phyloP scores from a whole-genome alignment of 30 jellyfish, hydroid and myxozoan species.

The Pelagia noctiluca region DNA sequence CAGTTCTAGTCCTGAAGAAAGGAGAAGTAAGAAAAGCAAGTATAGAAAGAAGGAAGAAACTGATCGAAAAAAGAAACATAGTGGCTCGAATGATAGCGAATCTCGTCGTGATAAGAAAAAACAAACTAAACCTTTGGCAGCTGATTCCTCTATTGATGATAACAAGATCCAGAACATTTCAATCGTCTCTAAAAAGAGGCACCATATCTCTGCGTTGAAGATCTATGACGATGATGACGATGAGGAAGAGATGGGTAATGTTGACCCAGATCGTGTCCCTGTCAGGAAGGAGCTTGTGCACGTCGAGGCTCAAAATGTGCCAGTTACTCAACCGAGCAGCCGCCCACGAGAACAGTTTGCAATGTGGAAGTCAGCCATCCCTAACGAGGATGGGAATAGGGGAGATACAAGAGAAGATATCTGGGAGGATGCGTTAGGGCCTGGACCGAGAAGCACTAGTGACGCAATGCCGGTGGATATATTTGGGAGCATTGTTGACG shows the following conservation, averaged over 20 bases:
- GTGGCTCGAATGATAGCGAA: too few species aligned
- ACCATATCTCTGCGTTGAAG: background rate
- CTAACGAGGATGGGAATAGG: conserved; percentile 25
- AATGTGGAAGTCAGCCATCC: conserved; percentile 73
- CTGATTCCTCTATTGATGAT: background rate
- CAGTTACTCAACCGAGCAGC: background rate
- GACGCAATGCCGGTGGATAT: conserved; percentile 65
- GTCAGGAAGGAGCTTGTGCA: background rate
- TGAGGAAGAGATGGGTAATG: background rate
- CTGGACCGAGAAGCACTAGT: conserved; percentile 45
- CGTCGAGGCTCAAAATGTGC: background rate
- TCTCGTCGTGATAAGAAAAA: too few species aligned
- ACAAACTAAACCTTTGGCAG: too few species aligned
- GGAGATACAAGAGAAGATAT: conserved; percentile 81
- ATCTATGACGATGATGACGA: background rate
- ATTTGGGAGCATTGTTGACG: conserved; percentile 41
- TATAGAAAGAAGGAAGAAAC: conserved; percentile 30
- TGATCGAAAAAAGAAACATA: conserved; percentile 11
- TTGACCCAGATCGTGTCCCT: conserved; percentile 1
- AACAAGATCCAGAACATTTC: background rate
- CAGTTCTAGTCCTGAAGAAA: conserved; percentile 47
- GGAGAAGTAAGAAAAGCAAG: conserved; percentile 15
- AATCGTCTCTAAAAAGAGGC: background rate
- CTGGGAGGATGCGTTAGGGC: conserved; percentile 92
- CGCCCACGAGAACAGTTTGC: conserved; percentile 90